Percentiles rank a stretch among this genome's conserved stretches.
phyloP scores from a whole-genome alignment of 2,888 invertebrate genomes.

The Phasia obesa region DNA sequence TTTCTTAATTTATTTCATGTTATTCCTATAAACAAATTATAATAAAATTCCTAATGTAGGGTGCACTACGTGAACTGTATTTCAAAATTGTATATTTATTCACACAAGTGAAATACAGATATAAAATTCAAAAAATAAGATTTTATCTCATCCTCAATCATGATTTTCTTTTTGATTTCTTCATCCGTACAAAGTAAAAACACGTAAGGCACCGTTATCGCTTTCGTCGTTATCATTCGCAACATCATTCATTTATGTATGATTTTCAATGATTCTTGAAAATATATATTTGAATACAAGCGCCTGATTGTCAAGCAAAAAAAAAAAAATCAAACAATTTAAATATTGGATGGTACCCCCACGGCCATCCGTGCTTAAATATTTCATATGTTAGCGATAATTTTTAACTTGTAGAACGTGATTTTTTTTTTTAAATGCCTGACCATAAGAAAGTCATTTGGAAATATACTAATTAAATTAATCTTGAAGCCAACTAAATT shows the following conservation, averaged over 20 bases:
- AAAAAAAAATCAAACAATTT: neutral
- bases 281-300: slow-evolving; percentile 52
- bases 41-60: neutral
- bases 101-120: neutral
- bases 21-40: too few species aligned
- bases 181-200: neutral
- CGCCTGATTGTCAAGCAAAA: neutral
- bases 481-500: too few species aligned
- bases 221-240: neutral
- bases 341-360: slow-evolving; percentile 22
- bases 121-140: slow-evolving; percentile 2
- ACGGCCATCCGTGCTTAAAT: neutral
- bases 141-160: slow-evolving; percentile 19
- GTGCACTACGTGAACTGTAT: neutral
- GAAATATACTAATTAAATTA: too few species aligned
- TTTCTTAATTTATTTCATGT: too few species aligned
- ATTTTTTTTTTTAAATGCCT: too few species aligned
- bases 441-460: too few species aligned
- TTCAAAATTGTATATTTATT: slow-evolving; percentile 20
- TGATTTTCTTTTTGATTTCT: slow-evolving; percentile 28
- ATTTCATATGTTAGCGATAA: too few species aligned
- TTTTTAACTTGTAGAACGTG: too few species aligned
- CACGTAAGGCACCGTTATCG: neutral
- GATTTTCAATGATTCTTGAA: slow-evolving; percentile 46
- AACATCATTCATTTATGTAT: slow-evolving; percentile 51